Base-by-base conservation (phyloP, 2,888 invertebrate species). In the Byasa hedistus region DNA sequence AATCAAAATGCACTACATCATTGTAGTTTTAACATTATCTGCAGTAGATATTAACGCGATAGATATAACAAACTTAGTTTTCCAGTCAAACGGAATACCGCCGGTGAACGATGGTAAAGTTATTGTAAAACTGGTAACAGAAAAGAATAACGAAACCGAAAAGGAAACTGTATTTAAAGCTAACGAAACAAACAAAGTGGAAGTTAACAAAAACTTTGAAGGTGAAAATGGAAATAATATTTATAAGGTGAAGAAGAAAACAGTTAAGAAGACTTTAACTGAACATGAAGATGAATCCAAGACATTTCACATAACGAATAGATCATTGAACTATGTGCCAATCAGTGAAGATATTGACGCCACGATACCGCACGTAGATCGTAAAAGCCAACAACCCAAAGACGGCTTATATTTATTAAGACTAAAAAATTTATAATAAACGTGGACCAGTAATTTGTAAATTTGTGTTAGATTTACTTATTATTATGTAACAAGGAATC, bases 281-380 rank as follows among this genome's bases (percentile, higher is more conserved):
- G 32, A 57, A 27, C 57, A 57, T 21, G 24, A 57, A 27, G 23
- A 57, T 19, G 19, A 57, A 27, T 19, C 3, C 17, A 57, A 19
- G 17, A 27, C 3, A 24, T 19, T n/a, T 8, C 22, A 23, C 55
- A 3, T 24, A 55, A 22, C 17, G 24, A 55, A 24, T 32, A 8
- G 4, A 10, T 57, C 39, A 23, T 19, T 52, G 5, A 55, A 63
- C 4, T 72, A 74, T 39, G 72, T 72, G 19, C 75, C 75, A 0
- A 70, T 75, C 60, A 74, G 69, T 69, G 75, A 75, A 64, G 73
- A 72, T 71, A 68, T 74, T 5, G 51, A 61, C n/a, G 56, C 32
- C 61, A 69, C 0, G 61, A 61, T 24, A 22, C 61, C 68, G 0
- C 58, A 52, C 44, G 57, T 48, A 5, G 24, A 32, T 23, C 55